phyloP scores from a whole-genome alignment of 2,797 vertebrate genomes.

The Champsocephalus esox region DNA sequence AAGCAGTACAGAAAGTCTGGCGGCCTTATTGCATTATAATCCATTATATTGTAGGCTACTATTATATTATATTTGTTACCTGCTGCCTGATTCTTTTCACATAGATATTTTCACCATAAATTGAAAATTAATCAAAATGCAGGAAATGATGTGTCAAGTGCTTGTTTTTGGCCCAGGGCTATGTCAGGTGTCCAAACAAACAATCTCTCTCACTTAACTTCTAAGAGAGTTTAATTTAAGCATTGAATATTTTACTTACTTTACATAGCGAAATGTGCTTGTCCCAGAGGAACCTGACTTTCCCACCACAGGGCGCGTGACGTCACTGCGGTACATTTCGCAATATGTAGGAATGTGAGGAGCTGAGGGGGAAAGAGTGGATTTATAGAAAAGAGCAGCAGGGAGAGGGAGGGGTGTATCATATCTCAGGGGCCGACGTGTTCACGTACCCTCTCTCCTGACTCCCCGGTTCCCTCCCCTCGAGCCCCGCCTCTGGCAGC shows the following conservation, averaged over 20 bases:
- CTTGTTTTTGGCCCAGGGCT: background rate
- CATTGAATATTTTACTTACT: background rate
- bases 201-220: background rate
- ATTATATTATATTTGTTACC: too few species aligned
- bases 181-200: slow-evolving; percentile 1
- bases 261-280: too few species aligned
- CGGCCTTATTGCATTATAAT: too few species aligned
- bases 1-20: too few species aligned
- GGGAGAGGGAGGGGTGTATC: slow-evolving; percentile 2
- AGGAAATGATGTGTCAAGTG: background rate
- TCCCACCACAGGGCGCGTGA: slow-evolving; percentile 10
- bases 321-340: slow-evolving; percentile 38
- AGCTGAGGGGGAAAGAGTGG: background rate
- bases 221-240: background rate
- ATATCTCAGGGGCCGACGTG: background rate
- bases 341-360: slow-evolving; percentile 56
- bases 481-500: slow-evolving; percentile 44
- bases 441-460: background rate
- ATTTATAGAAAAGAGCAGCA: background rate
- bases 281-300: background rate
- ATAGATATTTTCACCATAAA: too few species aligned
- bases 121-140: too few species aligned
- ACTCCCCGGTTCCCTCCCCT: background rate
- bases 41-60: too few species aligned
- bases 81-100: too few species aligned